Base-by-base conservation (phyloP, 2,113 vertebrate species). In the Symphodus melops region DNA sequence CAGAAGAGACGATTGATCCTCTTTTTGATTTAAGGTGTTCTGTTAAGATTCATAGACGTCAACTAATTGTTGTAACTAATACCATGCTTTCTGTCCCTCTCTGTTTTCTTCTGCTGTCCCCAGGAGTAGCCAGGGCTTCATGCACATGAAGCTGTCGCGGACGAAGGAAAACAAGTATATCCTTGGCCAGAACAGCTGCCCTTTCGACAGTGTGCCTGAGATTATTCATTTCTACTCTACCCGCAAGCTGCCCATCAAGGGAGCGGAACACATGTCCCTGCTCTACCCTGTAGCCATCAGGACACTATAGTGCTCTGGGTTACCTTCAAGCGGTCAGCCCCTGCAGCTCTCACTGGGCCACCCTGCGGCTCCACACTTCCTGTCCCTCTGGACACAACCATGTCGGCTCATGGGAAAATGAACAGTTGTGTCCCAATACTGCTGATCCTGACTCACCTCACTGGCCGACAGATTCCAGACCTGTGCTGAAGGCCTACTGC, bases 81-180 rank as follows among this genome's bases (percentile, higher is more conserved):
- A 52, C n/a, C 0, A 10, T 39, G 0, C 68, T 72, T 61, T 57
- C 36, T 36, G 1, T 71, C 62, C 21, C n/a, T 49, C 41, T 61
- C 46, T 53, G 55, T n/a, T 60, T 25, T 72, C 25, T 61, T 8
- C 72, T 67, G 28, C 28, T 79, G 33, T 81, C 56, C 44, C n/a
- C 89, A 99, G 98, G 96, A 99, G 97, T 95, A 99, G 95, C 88
- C 97, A 99, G 84, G 98, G 98, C 81, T 99, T 99, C 94, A 98
- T 99, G 96, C 98, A 99, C 85, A 99, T 99, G 98, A 98, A 99
- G 81, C 94, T 99, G 76, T 96, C 96, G 0, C 92, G 96, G 85
- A 99, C 97, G 10, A 98, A 98, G 90, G 98, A 99, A 91, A 96
- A 95, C 91, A 97, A 97, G 85, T 99, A 98, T 17, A 94, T 99